Evolutionary conservation across 53 echinoderm and acorn worm genomes (phyloP).

Genomic region (Crossaster papposus): DNA sequence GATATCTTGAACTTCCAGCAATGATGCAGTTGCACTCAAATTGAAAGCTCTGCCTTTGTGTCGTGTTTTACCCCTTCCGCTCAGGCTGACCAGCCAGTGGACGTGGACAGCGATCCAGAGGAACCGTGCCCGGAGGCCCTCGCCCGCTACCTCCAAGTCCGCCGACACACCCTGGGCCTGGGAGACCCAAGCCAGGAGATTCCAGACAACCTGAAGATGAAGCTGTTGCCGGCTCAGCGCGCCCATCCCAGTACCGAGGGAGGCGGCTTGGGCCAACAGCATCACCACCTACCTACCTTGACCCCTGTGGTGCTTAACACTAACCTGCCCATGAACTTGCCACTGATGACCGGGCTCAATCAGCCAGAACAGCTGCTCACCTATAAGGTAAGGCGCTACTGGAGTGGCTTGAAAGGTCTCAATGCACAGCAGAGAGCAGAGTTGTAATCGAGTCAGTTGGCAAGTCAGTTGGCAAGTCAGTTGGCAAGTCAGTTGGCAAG

Average conservation of each 20-base stretch:
- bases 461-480: background rate
- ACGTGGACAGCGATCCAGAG: constrained; percentile 91
- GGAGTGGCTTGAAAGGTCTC: background rate
- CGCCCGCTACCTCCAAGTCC: constrained; percentile 78
- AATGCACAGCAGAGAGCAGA: too few relatives aligned
- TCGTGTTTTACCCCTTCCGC: background rate
- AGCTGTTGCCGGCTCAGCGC: constrained; percentile 23
- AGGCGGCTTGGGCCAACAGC: constrained; percentile 34
- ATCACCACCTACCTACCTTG: constrained; percentile 39
- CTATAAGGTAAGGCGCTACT: constrained; percentile 73
- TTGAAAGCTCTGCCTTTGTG: background rate
- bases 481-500: background rate
- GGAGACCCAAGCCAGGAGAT: constrained; percentile 88
- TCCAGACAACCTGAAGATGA: constrained; percentile 70
- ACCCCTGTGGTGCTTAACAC: constrained; percentile 67
- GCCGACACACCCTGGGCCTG: constrained; percentile 82
- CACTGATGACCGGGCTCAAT: constrained; percentile 66
- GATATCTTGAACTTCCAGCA: too few relatives aligned
- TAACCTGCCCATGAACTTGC: constrained; percentile 88
- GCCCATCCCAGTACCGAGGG: constrained; percentile 48
- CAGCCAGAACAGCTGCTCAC: constrained; percentile 73
- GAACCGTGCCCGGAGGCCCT: constrained; percentile 87
- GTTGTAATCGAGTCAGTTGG: too few relatives aligned
- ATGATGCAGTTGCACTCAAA: too few relatives aligned
- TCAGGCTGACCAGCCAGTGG: constrained; percentile 71